These are phyloP conservation scores for Megaustenia siamemsis DNA, from an alignment of 2,888 invertebrate species.

Conservation along the genomic window DNA sequence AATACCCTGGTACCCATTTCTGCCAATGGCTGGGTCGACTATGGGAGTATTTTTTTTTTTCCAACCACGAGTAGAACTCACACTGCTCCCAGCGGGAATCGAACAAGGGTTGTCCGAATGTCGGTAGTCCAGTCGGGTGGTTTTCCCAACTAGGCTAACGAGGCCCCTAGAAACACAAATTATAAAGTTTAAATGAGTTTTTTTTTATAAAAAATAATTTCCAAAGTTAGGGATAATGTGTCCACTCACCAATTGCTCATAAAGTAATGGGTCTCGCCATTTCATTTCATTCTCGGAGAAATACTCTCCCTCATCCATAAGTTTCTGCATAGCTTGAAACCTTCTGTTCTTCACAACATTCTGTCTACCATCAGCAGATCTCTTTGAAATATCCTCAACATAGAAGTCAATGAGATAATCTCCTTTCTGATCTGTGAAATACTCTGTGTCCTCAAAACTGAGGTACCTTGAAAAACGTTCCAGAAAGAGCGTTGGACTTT, in stretches of 20 bases:
- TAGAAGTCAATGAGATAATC: slow-evolving; percentile 85
- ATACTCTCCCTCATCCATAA: slow-evolving; percentile 87
- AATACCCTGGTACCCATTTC: no score
- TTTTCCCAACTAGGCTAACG: no score
- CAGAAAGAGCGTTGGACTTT: slow-evolving; percentile 87
- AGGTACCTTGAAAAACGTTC: slow-evolving; percentile 88
- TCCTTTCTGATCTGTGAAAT: slow-evolving; percentile 83
- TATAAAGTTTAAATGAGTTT: no score
- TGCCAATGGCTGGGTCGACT: no score
- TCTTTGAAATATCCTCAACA: slow-evolving; percentile 82
- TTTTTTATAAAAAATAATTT: no score
- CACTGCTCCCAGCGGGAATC: no score
- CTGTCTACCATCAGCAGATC: slow-evolving; percentile 59
- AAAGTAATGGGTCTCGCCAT: slow-evolving; percentile 92
- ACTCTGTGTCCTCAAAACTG: slow-evolving; percentile 85
- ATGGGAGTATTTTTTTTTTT: no score
- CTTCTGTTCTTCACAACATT: slow-evolving; percentile 86
- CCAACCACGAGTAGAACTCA: no score
- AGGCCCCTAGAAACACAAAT: no score
- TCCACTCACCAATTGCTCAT: slow-evolving; percentile 88
- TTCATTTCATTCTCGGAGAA: slow-evolving; percentile 97
- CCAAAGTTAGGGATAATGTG: no score
- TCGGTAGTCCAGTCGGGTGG: no score
- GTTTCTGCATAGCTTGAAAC: slow-evolving; percentile 88
- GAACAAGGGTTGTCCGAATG: no score